phyloP scores from a whole-genome alignment of 2,797 vertebrate genomes.

The Anolis apletophallus region DNA sequence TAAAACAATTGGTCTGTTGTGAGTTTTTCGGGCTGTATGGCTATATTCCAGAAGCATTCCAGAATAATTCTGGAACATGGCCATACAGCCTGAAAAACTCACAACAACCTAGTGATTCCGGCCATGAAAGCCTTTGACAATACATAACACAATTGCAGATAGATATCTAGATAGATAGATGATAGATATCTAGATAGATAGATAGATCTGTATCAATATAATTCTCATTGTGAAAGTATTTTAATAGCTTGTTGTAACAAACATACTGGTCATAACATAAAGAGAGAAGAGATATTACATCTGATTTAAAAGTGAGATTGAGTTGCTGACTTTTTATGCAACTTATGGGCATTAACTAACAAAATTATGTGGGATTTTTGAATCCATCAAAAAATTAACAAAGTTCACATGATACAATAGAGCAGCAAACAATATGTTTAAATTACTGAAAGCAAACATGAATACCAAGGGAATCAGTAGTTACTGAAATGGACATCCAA shows the following conservation, averaged over 20 bases:
- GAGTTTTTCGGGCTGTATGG: no score
- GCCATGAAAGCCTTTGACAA: no score
- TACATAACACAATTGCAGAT: constrained; percentile 66
- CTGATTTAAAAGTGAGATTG: constrained; percentile 53
- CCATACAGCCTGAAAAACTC: no score
- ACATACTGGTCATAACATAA: constrained; percentile 67
- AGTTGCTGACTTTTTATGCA: constrained; percentile 44
- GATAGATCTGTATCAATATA: constrained; percentile 73
- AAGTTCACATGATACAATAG: background rate
- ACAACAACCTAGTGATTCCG: no score
- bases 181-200: constrained; percentile 77
- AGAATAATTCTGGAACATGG: no score
- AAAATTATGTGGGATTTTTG: constrained; percentile 32
- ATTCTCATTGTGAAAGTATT: constrained; percentile 77
- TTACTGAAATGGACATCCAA: no score
- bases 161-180: constrained; percentile 73
- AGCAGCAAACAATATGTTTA: background rate
- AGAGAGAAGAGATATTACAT: constrained; percentile 69
- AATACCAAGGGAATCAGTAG: no score
- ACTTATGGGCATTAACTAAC: background rate
- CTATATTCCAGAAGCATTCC: no score
- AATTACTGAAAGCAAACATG: background rate
- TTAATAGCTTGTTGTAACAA: constrained; percentile 77
- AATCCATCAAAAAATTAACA: accelerated
- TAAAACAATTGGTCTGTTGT: constrained; percentile 16